Base-by-base conservation (phyloP, 2,888 invertebrate species). In the Phortica okadai region DNA sequence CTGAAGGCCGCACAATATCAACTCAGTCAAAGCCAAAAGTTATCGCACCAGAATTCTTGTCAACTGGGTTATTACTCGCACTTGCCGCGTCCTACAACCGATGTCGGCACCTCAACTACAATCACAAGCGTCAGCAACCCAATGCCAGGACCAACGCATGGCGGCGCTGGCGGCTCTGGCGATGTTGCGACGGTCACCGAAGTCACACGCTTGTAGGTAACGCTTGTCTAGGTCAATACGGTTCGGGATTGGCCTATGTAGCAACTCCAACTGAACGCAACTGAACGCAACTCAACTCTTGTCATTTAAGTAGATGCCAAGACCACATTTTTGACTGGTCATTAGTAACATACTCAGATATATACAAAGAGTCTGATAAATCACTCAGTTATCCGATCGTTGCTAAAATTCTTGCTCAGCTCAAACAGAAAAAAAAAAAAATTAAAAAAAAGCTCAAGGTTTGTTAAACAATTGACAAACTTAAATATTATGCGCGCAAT, bases 151-250 rank as follows among this genome's bases (percentile, higher is more conserved):
- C 79, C 21, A 74, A 4, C 80, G 10, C 54, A n/a, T 59, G 73
- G 54, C 25, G 72, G 59, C 2, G 54, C 75, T 67, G 83, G 83
- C 1, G 80, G 54, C 33, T 25, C 62, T 41, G 56, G 86, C 54
- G 89, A 88, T 84, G 93, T 89, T 89, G 93, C 92, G 87, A 94
- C 92, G 7, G 94, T 94, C 89, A 95, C 95, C 75, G 95, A 95
- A 92, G 94, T 95, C 83, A 95, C 95, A 76, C 93, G 95, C 83
- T 92, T 95, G 88, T 95, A 94, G 93, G 84, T 82, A 78, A 79
- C 85, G 77, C 80, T 82, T 72, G 84, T 85, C 79, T 86, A 82
- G 81, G 77, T 76, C 81, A 79, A 82, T 79, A 50, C 41, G 14
- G 56, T 45, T 62, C 77, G 75, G 75, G 76, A 66, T 81, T 82